Conservation (phyloP, 2,113 vertebrate genomes). For the Myotis davidii region DNA sequence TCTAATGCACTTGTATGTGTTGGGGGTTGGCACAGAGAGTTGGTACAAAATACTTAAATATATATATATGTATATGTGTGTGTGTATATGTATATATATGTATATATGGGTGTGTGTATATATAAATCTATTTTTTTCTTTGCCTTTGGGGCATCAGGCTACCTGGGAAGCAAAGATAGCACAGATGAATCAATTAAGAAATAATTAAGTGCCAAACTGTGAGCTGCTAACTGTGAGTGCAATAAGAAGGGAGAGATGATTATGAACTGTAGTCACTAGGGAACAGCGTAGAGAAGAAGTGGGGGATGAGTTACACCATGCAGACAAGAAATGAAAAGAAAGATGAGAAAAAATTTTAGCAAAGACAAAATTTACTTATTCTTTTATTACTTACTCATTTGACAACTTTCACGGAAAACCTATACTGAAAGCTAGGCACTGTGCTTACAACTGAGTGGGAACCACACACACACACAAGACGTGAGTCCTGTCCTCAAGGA, state of each 20-base stretch:
- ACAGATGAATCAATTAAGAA: conserved; percentile 77
- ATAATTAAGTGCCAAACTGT: conserved; percentile 76
- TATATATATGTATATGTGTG: too few relatives aligned
- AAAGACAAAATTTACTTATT: neutral
- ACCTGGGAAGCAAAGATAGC: conserved; percentile 69
- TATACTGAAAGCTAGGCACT: neutral
- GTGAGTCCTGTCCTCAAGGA: neutral
- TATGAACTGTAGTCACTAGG: conserved; percentile 32
- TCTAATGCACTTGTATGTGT: neutral
- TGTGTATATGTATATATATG: too few relatives aligned
- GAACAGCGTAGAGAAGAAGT: neutral
- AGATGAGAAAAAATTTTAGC: neutral
- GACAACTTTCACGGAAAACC: neutral
- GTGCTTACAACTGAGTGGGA: neutral
- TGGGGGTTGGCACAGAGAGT: neutral
- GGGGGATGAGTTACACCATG: neutral
- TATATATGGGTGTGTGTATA: neutral
- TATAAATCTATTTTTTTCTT: conserved; percentile 51
- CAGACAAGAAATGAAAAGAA: neutral
- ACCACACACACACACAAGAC: neutral
- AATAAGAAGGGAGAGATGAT: conserved; percentile 64
- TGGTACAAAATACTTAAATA: conserved; percentile 30
- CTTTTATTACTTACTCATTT: neutral
- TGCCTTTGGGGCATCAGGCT: conserved; percentile 61
- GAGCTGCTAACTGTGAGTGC: conserved; percentile 62